Evolutionary conservation across 2,797 vertebrate species (phyloP).

Genomic region (Premnoplex brunnescens): DNA sequence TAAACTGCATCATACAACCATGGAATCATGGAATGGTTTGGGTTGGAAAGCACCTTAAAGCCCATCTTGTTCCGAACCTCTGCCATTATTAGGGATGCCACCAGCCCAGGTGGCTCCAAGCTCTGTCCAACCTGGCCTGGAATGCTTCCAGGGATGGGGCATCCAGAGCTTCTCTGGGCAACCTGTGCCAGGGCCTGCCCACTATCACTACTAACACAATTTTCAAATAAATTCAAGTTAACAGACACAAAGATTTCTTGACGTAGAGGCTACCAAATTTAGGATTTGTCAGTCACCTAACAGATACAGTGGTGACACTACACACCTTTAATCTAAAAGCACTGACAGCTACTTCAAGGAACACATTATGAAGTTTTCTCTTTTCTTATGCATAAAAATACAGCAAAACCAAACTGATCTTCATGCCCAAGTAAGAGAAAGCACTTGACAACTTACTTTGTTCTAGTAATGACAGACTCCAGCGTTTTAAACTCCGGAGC

Average conservation of each 20-base stretch:
- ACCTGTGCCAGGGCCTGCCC: neutral
- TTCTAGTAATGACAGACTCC: slow-evolving; percentile 91
- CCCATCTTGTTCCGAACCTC: neutral
- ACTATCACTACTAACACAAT: neutral
- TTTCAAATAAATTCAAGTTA: neutral
- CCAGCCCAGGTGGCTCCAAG: neutral
- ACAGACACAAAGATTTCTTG: neutral
- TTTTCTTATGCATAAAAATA: neutral
- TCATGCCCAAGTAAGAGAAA: neutral
- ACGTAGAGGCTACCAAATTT: neutral
- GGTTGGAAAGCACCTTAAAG: rapidly evolving
- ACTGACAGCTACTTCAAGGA: neutral
- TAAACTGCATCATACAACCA: neutral
- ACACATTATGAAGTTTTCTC: neutral
- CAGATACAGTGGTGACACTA: neutral
- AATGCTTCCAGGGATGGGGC: neutral
- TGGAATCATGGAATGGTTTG: neutral
- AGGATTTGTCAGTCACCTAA: neutral
- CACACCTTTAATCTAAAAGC: neutral
- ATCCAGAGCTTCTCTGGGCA: neutral
- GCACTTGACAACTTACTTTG: slow-evolving; percentile 80
- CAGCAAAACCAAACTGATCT: neutral
- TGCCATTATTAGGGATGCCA: neutral
- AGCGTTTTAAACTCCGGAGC: slow-evolving; percentile 92
- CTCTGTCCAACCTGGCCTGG: neutral